Base-by-base conservation (phyloP, 2,113 vertebrate species). In the Etia nguti region DNA sequence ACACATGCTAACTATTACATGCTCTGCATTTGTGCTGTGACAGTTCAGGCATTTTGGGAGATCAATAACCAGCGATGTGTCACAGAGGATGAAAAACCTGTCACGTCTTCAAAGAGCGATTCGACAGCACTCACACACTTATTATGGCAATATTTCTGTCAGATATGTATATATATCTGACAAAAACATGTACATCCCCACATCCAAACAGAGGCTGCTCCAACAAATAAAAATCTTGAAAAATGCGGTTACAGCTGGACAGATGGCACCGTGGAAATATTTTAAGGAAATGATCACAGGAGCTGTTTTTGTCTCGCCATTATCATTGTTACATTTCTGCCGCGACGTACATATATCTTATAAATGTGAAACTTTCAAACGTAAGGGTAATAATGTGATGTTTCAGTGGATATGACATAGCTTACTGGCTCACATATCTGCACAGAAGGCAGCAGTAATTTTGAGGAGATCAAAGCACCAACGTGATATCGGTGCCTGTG, bases 281-380 rank as follows among this genome's bases (percentile, higher is more conserved):
- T 84, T 82, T n/a, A 18, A 34, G 46, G 79, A 88, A 86, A 85
- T 57, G 73, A 54, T 90, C 43, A 82, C 20, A 81, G 48, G 84
- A 59, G 36, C 52, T 52, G 60, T 50, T 81, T 68, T 62, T 80
- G 55, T 86, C 38, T 57, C 65, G 13, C 52, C 55, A 24, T 68
- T 26, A 52, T 38, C 29, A 26, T 82, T 83, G 68, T 48, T 34
- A 41, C 46, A 46, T 70, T 55, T 81, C 56, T 70, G 29, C 65
- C 1, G 9, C 46, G 6, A 29, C 80, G 52, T 82, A 34, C 18
- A 57, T 86, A 38, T 8, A 48, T 91, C 86, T 88, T 87, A 36
- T 56, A 79, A 90, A 91, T 93, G 60, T 87, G 87, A 89, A 83
- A 83, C 82, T 80, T 36, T n/a, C 82, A 43, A 82, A 80, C 48